Evolutionary conservation across 1,140 invertebrate genomes (phyloP), one percentile per base, ranked within the genome.

Genomic region (Drosophila fuyamai): DNA sequence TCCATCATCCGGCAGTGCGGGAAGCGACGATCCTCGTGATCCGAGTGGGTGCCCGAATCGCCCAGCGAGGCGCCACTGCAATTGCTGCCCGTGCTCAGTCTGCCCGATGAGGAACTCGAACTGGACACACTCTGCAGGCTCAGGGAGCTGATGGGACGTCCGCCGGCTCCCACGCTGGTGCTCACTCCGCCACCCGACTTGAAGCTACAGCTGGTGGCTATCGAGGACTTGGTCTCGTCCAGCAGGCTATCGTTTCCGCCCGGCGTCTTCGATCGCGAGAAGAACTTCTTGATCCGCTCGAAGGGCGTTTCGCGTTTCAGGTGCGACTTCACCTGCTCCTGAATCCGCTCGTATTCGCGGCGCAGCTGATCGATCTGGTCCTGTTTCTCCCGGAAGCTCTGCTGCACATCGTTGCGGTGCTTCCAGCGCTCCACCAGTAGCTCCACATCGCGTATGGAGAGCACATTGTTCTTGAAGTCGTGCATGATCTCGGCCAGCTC

Each of bases 391-490:
- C 96, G 96, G 63, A 97, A 95, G 1, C 96, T 97, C 80, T 96
- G 96, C 78, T 97, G 96, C 0, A 97, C 97, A 91, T 97, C 96
- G 79, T 97, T 96, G 57, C 97, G 94, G 75, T 96, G 96, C 77
- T 95, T 95, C 97, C 97, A 98, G 81, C 95, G 95, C 92, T 96
- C 95, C 9, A 97, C 97, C 7, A 97, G 93, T 79, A 96, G 95
- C 92, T 97, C 97, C 0, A 97, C 96, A 93, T 97, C 96, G 4
- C 95, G 94, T 76, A 97, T 96, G 0, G 96, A 96, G 58, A 97
- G 96, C 1, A 97, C 96, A 79, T 97, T 97, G 81, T 97, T 97
- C 92, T 97, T 98, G 80, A 97, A 97, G 82, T 97, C 96, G 77
- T 96, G 97, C 79, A 98, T 97, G 23, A 98, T 97, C 93, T 97